Evolutionary conservation across 2,888 invertebrate species (phyloP), one percentile per base, ranked within the genome.

Genomic region (Toxonevra muliebris): DNA sequence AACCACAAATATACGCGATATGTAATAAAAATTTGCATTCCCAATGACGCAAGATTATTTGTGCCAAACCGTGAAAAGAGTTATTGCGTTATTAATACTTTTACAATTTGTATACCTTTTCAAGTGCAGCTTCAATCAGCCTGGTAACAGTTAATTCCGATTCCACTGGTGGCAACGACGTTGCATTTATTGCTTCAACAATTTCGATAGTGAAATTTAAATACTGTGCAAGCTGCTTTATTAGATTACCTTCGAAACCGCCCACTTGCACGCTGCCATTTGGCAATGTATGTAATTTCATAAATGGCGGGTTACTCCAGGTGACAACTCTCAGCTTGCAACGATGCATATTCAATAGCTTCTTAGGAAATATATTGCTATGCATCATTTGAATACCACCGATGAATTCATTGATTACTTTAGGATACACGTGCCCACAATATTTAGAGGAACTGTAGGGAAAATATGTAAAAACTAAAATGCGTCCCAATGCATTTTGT

Each of bases 391-490:
- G 45, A n/a, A n/a, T n/a, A n/a, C n/a, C n/a, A n/a, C n/a, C n/a
- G n/a, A n/a, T n/a, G n/a, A n/a, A n/a, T n/a, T n/a, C n/a, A n/a
- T n/a, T n/a, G n/a, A n/a, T n/a, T n/a, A n/a, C n/a, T n/a, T n/a
- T n/a, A n/a, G n/a, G n/a, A n/a, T n/a, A n/a, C n/a, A 64, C 68
- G 0, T 75, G 71, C 9, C 68, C 71, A 40, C 80, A 80, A 9
- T 71, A 66, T 0, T 59, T 57, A 0, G 64, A 55, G 7, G 74
- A n/a, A n/a, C n/a, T 74, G 30, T 75, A 80, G 0, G 82, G 82
- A 52, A 70, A 75, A 62, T 81, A 81, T 0, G 79, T 79, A 20
- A 77, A 81, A 8, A 81, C 43, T 5, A 75, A 60, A 7, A 81
- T 73, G 4, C 77, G 76, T 0, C 76, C 80, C 2, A 65, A 50